Evolutionary conservation across 2,797 vertebrate species (phyloP), one percentile per base, ranked within the genome.

Genomic region (Melanotaenia boesemani): DNA sequence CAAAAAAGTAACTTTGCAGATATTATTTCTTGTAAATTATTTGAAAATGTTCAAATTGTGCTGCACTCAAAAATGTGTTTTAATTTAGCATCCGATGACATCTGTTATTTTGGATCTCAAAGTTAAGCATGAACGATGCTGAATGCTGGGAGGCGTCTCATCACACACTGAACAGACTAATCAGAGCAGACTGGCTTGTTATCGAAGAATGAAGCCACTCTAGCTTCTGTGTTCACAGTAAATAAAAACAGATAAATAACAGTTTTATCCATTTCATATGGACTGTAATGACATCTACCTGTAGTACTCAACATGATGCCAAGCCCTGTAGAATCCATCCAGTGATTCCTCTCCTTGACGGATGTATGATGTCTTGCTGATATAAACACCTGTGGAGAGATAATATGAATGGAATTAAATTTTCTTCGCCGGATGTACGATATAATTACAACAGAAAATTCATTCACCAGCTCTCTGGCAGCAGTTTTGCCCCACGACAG

Each of bases 281-380:
- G 41, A 16, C 11, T 16, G 18, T 48, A 20, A 48, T 20, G 69
- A 57, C 28, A 56, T 91, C 75, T 94, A 99, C 98, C 98, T 98
- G 95, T 97, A 99, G 95, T 96, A 99, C 90, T 98, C 97, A 88
- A 99, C 98, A 85, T 98, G 96, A 92, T 99, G 98, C 97, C 97
- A 99, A 0, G 98, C 96, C 87, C 97, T 95, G 87, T 99, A 99
- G 93, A 98, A 99, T 60, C 97, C 97, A 94, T 99, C 98, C 87
- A 99, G 94, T 37, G 98, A 99, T 72, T 98, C 95, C 64, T 99
- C 98, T 85, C 98, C 98, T 90, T 99, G 97, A 70, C 98, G 98
- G 81, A 98, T 97, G 77, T 99, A 99, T 1, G 96, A 96, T 4
- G 97, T 97, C 93, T 96, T 99, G 92, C 97, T 99, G 94, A 99